Percentiles rank a stretch among this genome's conserved stretches.
These are phyloP conservation scores for Strigamia transsilvanica DNA, from an alignment of 2,888 invertebrate genomes.

Conservation along the genomic window DNA sequence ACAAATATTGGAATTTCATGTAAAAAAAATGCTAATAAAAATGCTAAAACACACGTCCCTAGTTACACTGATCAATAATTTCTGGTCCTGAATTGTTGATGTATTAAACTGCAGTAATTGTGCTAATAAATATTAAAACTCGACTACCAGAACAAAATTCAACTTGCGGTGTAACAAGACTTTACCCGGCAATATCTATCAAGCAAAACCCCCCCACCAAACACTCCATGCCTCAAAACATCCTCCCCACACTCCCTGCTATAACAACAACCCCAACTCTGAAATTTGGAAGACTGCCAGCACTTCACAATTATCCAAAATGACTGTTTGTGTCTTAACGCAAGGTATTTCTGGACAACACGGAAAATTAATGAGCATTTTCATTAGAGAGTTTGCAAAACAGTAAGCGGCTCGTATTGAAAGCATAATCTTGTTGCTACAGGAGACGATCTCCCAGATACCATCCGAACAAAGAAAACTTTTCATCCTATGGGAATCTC, in stretches of 20 bases:
- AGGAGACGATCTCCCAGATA: slow-evolving; percentile 11
- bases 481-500: background rate
- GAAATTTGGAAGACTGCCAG: background rate
- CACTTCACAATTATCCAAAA: slow-evolving; percentile 16
- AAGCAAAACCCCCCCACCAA: background rate
- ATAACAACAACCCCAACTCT: background rate
- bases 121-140: too few relatives aligned
- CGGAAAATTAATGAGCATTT: slow-evolving; percentile 20
- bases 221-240: slow-evolving; percentile 1
- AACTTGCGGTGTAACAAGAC: slow-evolving; percentile 10
- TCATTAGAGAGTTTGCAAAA: slow-evolving; percentile 18
- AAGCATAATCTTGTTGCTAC: slow-evolving; percentile 16
- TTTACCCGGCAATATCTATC: slow-evolving; percentile 16
- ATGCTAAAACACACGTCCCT: too few relatives aligned
- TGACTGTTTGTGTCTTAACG: slow-evolving; percentile 13
- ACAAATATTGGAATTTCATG: too few relatives aligned
- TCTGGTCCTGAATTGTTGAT: too few relatives aligned
- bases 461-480: slow-evolving; percentile 23
- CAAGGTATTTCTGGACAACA: slow-evolving; percentile 15
- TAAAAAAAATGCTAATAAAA: too few relatives aligned
- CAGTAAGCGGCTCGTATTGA: slow-evolving; percentile 9
- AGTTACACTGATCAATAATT: too few relatives aligned
- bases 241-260: background rate
- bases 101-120: too few relatives aligned
- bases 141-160: background rate